Evolutionary conservation across 2,888 invertebrate genomes (phyloP).

Genomic region (Drosophila hawaiiensis): DNA sequence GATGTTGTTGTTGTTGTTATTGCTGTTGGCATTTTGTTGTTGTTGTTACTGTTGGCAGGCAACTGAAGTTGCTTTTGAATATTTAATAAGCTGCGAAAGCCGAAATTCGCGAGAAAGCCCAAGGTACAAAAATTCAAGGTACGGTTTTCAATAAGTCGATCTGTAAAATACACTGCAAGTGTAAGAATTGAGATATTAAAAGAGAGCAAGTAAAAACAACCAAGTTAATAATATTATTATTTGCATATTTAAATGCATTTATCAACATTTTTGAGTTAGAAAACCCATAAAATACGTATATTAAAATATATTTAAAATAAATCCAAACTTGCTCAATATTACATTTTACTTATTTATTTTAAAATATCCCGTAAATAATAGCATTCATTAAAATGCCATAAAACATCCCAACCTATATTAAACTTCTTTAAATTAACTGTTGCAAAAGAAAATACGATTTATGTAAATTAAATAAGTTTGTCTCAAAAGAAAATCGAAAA

Average conservation of each 20-base stretch:
- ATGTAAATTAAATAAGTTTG: neutral
- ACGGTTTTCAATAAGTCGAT: conserved; percentile 6
- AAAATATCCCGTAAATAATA: too few species aligned
- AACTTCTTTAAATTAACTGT: neutral
- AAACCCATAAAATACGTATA: too few species aligned
- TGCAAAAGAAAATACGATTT: neutral
- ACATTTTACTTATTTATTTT: too few species aligned
- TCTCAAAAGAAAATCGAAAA: neutral
- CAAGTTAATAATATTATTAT: neutral
- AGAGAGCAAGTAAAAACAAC: too few species aligned
- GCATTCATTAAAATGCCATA: too few species aligned
- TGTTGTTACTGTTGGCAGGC: conserved; percentile 37
- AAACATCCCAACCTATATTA: neutral
- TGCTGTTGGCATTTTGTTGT: conserved; percentile 1
- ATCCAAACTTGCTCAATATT: neutral
- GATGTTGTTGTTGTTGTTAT: conserved; percentile 8
- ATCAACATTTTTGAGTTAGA: neutral
- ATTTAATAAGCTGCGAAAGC: conserved; percentile 72
- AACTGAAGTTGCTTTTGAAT: conserved; percentile 70
- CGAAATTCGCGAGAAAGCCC: conserved; percentile 39
- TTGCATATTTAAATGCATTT: neutral
- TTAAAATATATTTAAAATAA: neutral
- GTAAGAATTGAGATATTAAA: neutral
- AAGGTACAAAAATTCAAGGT: conserved; percentile 5
- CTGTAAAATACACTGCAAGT: conserved; percentile 18